These are phyloP conservation scores for Cygnus atratus DNA, from an alignment of 2,113 vertebrate species.

Conservation along the genomic window DNA sequence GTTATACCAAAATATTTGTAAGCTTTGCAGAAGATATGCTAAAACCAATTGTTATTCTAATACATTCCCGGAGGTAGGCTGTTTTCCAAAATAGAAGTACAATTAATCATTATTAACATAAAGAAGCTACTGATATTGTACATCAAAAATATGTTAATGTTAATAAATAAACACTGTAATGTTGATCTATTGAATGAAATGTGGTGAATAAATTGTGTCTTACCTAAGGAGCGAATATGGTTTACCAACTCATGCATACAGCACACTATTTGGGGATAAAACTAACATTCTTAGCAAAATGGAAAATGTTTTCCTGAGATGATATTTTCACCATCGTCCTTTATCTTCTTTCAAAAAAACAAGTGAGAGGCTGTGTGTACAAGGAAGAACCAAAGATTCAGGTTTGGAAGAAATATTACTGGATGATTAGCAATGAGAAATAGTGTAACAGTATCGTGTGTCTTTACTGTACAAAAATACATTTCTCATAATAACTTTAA, in stretches of 20 bases:
- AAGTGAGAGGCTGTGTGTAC: not conserved
- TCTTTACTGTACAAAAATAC: not conserved
- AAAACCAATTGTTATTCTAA: not conserved
- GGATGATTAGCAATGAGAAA: not conserved
- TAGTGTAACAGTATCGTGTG: not conserved
- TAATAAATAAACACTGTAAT: not conserved
- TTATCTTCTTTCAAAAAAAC: not conserved
- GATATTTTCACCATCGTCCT: not conserved
- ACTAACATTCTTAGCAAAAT: not conserved
- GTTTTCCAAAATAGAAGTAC: not conserved
- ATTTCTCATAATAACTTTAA: not conserved
- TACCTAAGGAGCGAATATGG: not conserved
- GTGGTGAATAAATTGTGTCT: not conserved
- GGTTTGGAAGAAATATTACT: not conserved
- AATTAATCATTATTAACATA: conserved; percentile 18
- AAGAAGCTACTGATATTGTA: conserved; percentile 19
- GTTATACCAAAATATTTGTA: not conserved
- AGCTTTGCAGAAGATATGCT: not conserved
- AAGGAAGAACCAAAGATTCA: not conserved
- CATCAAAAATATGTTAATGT: conserved; percentile 15
- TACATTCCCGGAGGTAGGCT: not conserved
- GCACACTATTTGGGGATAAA: not conserved
- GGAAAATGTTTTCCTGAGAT: not conserved
- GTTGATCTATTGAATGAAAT: not conserved
- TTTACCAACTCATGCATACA: not conserved